Evolutionary conservation across 2,113 vertebrate species (phyloP), one percentile per base, ranked within the genome.

Genomic region (Podarcis raffonei): DNA sequence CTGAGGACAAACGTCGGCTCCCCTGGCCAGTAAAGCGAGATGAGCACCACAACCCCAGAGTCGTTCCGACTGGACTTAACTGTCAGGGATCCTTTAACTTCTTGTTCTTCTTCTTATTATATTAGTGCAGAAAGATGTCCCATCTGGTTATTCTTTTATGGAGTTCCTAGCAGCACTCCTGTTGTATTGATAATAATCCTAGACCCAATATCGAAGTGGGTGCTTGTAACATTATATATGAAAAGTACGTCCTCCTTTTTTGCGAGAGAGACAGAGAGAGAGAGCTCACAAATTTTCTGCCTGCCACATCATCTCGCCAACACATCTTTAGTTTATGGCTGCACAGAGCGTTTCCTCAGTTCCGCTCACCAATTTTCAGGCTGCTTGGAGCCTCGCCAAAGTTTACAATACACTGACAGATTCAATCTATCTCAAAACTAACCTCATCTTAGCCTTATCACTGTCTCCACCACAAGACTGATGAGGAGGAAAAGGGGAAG

Each of bases 321-420:
- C 78, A 87, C 66, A 69, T 91, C 89, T 78, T 84, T 90, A 16
- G 83, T 86, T 90, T 92, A 89, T 59, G 85, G 90, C 1, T 0
- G 59, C 20, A 69, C 92, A 87, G 92, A 92, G 87, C 66, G 3
- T 68, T 95, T 87, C 92, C 94, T 93, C 91, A 90, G 88, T 86
- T 89, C 72, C 3, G 35, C 79, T 93, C 93, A 88, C 72, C 89
- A 92, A 74, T 89, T 90, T 86, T 2, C 39, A 89, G 86, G 39
- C 57, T 89, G 2, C 77, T 92, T 87, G 95, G 96, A 96, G 91
- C 18, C n/a, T 65, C 84, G 93, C 95, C 95, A 95, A 95, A 85
- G 79, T 89, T 89, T 87, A 91, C 85, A 88, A 71, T 76, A 75
- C 85, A 68, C 83, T 92, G 92, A 93, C 93, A 94, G 93, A 89